Base-by-base conservation (phyloP, 2,113 vertebrate species). In the Sigmodon hispidus region DNA sequence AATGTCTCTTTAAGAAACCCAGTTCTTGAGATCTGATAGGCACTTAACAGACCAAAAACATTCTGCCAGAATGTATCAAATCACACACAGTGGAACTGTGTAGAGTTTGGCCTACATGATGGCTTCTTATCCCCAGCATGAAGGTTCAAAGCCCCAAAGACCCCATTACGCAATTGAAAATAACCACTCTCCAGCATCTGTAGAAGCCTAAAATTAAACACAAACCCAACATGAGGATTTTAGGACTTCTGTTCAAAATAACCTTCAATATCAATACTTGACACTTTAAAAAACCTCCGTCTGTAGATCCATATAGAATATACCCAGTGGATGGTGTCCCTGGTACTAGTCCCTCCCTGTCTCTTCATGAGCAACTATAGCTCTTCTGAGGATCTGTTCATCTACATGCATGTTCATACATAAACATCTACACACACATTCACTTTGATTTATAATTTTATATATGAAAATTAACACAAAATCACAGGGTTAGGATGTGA, bases 381-480 rank as follows among this genome's bases (percentile, higher is more conserved):
- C 17, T 72, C 85, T 90, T 48, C 16, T 26, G 3, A n/a, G 29
- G 24, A 63, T 36, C 34, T 52, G 85, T 31, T 83, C 10, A 52
- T 50, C 26, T 77, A 26, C 5, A 10, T n/a, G 26, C 3, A 65
- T 95, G 24, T 31, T 72, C 75, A 87, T 1, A 90, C 24, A 31
- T 75, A 75, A 81, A 89, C 26, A 63, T 3, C 43, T 19, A 69
- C 17, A 85, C 3, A 61, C 40, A 59, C n/a, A 31, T 40, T 84
- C 48, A 89, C 72, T 43, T 67, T 94, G 57, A 93, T 70, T 57
- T 48, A 73, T 63, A n/a, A 93, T 52, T 72, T 91, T 50, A 57
- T 24, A 24, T 7, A 16, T 61, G 45, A 85, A 70, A 89, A 70
- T 94, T 16, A 91, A 21, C 48, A 87, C 31, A 57, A 61, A 80